Base-by-base conservation (phyloP, 2,797 vertebrate genomes). In the Acanthopagrus latus region DNA sequence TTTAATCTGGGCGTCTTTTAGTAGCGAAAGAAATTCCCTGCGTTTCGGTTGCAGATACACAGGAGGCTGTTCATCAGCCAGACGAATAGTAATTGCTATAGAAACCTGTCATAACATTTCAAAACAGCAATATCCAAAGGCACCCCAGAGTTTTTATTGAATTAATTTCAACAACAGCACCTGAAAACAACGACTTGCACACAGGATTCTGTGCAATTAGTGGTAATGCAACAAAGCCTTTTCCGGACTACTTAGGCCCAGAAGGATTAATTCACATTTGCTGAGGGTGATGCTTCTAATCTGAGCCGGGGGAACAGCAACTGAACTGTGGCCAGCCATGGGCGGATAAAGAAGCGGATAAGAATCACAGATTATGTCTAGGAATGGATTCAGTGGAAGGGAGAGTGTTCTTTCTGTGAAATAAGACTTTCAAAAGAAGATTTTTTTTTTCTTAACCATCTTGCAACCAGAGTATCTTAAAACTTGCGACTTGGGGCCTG, bases 41-140 rank as follows among this genome's bases (percentile, higher is more conserved):
- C 11, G 6, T 67, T 65, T 16, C 44, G 14, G 48, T 51, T 62
- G 48, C 52, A 51, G 48, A 70, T 54, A 82, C 63, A 47, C 29
- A 13, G 70, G 59, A 80, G 51, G 50, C 74, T 41, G 50, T 47
- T 65, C 33, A 64, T 74, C 68, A 25, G 41, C 14, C 59, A 38
- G 54, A 74, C 23, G 66, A 68, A 79, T 29, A 55, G 29, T 78
- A 72, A 88, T 68, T 76, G 27, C 46, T 41, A 33, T 55, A 7
- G 60, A 80, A 86, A 76, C 44, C 59, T 69, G 51, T 64, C 78
- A 66, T 47, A 80, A 74, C 63, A 67, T 82, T 76, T 78, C 60
- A 68, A 76, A 62, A 75, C 20, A 72, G 66, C 67, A 78, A 75
- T 69, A 72, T 81, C 23, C 43, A 87, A 63, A 72, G 23, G 64